phyloP scores from a whole-genome alignment of 2,113 vertebrate species.

The Austrofundulus limnaeus region DNA sequence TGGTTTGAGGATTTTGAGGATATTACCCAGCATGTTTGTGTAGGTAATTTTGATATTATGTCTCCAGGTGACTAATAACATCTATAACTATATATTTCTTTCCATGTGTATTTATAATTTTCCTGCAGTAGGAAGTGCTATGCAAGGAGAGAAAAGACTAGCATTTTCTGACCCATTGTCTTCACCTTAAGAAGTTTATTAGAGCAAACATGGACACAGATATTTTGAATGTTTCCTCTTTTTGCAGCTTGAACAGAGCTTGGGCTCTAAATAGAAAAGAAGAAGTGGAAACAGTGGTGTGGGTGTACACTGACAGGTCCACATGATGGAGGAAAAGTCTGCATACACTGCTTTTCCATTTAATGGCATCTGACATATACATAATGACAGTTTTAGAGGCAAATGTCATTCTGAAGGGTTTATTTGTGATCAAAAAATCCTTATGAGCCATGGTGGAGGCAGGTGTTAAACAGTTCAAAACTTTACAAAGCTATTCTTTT shows the following conservation, averaged over 20 bases:
- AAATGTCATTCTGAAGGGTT: not conserved
- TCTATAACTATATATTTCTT: too few species aligned
- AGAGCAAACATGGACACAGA: not conserved
- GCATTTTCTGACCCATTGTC: too few species aligned
- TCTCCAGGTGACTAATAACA: too few species aligned
- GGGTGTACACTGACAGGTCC: not conserved
- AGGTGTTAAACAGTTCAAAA: not conserved
- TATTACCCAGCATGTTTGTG: too few species aligned
- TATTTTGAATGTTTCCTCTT: too few species aligned
- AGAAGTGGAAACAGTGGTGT: not conserved
- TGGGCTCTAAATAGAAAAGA: not conserved
- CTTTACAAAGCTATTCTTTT: not conserved
- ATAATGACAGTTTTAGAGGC: not conserved
- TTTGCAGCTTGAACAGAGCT: too few species aligned
- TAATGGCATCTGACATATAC: not conserved
- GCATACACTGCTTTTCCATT: too few species aligned
- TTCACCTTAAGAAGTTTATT: too few species aligned
- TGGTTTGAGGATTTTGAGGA: constrained; percentile 40
- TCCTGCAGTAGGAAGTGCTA: too few species aligned
- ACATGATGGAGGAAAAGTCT: not conserved
- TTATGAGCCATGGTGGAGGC: not conserved
- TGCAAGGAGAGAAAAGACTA: too few species aligned
- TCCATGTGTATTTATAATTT: too few species aligned
- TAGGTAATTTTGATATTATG: too few species aligned
- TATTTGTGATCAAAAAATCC: not conserved